Percentiles rank a stretch among this genome's conserved stretches.
Conservation (phyloP, 2,113 vertebrate genomes). For the Chionomys nivalis region DNA sequence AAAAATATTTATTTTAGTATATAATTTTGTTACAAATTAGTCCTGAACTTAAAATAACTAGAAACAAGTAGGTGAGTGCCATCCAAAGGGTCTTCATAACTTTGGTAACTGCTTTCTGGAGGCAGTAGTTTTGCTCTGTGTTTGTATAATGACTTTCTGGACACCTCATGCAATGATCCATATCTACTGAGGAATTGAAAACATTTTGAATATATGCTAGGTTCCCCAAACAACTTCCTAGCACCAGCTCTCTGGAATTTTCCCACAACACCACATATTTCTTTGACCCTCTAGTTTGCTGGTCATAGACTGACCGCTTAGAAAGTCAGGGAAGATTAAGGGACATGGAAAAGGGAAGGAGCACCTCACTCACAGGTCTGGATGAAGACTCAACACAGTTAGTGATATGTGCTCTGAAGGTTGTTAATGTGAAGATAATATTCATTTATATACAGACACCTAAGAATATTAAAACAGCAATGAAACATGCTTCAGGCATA, state of each 20-base stretch:
- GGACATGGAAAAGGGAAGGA: neutral
- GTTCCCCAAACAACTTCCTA: too few relatives aligned
- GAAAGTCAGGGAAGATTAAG: neutral
- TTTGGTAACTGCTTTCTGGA: too few relatives aligned
- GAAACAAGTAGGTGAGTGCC: neutral
- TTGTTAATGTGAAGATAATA: neutral
- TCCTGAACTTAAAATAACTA: slow-evolving; percentile 12
- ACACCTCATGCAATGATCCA: too few relatives aligned
- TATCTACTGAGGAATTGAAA: too few relatives aligned
- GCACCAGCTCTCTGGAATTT: too few relatives aligned
- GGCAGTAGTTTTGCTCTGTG: too few relatives aligned
- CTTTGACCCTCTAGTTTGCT: neutral
- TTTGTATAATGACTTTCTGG: too few relatives aligned
- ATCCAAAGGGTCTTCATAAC: too few relatives aligned
- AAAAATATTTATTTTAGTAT: neutral
- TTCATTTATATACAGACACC: neutral
- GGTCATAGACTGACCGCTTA: neutral
- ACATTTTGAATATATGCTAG: too few relatives aligned
- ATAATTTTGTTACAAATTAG: neutral
- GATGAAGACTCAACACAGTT: neutral
- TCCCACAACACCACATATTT: neutral
- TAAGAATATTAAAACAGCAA: neutral
- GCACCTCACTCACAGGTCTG: neutral
- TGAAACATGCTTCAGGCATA: neutral
- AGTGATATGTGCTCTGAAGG: neutral